Percentiles rank a stretch among this genome's conserved stretches.
Conservation (phyloP, 1,140 invertebrate species). For the Sesamia nonagrioides region DNA sequence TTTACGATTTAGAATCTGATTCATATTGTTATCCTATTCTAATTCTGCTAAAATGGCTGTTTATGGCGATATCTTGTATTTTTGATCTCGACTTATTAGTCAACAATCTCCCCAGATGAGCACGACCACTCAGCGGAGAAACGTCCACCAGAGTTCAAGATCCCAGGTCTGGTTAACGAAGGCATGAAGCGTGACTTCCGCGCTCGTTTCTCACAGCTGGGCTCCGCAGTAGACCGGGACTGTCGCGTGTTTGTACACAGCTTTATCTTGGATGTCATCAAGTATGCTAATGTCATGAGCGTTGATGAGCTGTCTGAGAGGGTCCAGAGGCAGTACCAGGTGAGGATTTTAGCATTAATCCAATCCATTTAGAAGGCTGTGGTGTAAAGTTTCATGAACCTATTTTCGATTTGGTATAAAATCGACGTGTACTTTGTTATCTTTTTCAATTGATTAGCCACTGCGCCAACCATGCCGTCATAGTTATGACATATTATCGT, state of each 20-base stretch:
- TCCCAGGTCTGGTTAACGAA: conserved; percentile 73
- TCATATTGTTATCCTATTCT: too few relatives aligned
- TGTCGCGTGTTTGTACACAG: conserved; percentile 90
- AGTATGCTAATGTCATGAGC: conserved; percentile 89
- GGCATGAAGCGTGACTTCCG: conserved; percentile 80
- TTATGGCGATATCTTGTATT: too few relatives aligned
- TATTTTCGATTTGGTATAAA: too few relatives aligned
- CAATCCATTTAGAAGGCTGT: too few relatives aligned
- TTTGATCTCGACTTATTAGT: neutral
- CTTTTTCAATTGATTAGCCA: too few relatives aligned
- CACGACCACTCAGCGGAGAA: conserved; percentile 68
- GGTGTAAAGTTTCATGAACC: too few relatives aligned
- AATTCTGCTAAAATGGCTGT: too few relatives aligned
- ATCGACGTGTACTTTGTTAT: too few relatives aligned
- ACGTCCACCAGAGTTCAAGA: conserved; percentile 73
- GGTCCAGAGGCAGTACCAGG: conserved; percentile 96
- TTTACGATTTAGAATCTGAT: too few relatives aligned
- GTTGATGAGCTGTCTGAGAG: conserved; percentile 96
- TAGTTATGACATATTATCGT: too few relatives aligned
- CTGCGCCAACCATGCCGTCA: too few relatives aligned
- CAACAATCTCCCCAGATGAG: conserved; percentile 58
- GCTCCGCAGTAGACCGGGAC: conserved; percentile 89
- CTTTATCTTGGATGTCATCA: conserved; percentile 91
- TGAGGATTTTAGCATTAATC: conserved; percentile 52
- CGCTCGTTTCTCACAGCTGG: conserved; percentile 72